Evolutionary conservation across 2,797 vertebrate species (phyloP), one percentile per base, ranked within the genome.

Genomic region (Sitta carolinensis): DNA sequence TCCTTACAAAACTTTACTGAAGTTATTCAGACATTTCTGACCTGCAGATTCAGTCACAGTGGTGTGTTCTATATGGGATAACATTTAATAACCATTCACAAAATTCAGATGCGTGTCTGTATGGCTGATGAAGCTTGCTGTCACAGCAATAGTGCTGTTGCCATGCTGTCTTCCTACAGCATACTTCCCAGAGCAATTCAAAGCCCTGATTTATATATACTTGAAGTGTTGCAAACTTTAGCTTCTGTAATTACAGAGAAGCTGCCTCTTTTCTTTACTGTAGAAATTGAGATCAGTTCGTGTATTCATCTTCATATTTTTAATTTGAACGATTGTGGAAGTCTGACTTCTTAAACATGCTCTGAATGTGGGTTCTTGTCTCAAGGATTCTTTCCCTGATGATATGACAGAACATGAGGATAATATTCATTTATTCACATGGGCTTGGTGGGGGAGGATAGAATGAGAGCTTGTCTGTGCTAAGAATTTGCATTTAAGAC

Each of bases 211-310:
- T 94, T 96, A 90, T 82, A 89, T 85, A 81, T 85, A 94, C 78
- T 88, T 97, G 84, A 92, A 96, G 94, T 93, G 90, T 92, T 95
- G 95, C 93, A 89, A 96, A 94, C 91, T 93, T 95, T 97, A 95
- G 94, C 78, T 89, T 87, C 90, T 73, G 23, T 95, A 97, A 96
- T 96, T 95, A 95, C n/a, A 92, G 83, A 92, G 90, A 89, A 95
- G 78, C 75, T 86, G 89, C 38, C 78, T 81, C 90, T 89, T 89
- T 83, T 87, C 90, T 84, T 89, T 62, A 40, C 72, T 78, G 62
- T n/a, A 94, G 84, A 93, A 93, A 85, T 21, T 84, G 92, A 92
- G 76, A 95, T 93, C 48, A n/a, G 43, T 91, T 75, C 55, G 76
- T 66, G 76, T 81, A 95, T 84, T 95, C 89, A 92, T 93, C 89